Conservation (phyloP, 2,888 invertebrate genomes). For the Epinotia ramella region DNA sequence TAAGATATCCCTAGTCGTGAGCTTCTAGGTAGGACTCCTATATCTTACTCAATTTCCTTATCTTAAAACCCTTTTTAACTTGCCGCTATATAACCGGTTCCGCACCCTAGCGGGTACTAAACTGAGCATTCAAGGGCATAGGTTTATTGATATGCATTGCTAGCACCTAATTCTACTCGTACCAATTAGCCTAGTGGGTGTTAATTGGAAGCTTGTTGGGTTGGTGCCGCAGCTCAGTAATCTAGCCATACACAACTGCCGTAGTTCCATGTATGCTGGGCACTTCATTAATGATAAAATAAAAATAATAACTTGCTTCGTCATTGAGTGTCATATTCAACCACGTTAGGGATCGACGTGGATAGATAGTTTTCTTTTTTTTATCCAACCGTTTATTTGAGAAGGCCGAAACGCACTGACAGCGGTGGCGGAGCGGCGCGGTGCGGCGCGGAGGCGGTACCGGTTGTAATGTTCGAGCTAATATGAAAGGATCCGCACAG, state of each 20-base stretch:
- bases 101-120: slow-evolving; percentile 24
- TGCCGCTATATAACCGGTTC: slow-evolving; percentile 29
- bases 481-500: no score
- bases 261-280: neutral
- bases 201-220: slow-evolving; percentile 18
- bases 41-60: neutral
- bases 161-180: slow-evolving; percentile 20
- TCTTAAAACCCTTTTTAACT: slow-evolving; percentile 30
- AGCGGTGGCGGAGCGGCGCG: no score
- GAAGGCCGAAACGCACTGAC: no score
- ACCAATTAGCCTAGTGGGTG: slow-evolving; percentile 23
- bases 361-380: neutral
- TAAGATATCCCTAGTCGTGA: slow-evolving; percentile 3
- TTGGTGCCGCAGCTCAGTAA: slow-evolving; percentile 13
- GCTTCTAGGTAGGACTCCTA: neutral
- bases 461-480: no score
- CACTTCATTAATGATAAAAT: neutral
- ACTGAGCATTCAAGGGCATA: slow-evolving; percentile 25
- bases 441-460: no score
- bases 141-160: slow-evolving; percentile 12
- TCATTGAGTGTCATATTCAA: neutral
- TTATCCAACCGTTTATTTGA: no score
- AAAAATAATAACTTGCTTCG: neutral
- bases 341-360: no score
- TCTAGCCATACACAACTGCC: neutral